Evolutionary conservation across 2,888 invertebrate species (phyloP), one percentile per base, ranked within the genome.

Genomic region (Chironomus tentans): DNA sequence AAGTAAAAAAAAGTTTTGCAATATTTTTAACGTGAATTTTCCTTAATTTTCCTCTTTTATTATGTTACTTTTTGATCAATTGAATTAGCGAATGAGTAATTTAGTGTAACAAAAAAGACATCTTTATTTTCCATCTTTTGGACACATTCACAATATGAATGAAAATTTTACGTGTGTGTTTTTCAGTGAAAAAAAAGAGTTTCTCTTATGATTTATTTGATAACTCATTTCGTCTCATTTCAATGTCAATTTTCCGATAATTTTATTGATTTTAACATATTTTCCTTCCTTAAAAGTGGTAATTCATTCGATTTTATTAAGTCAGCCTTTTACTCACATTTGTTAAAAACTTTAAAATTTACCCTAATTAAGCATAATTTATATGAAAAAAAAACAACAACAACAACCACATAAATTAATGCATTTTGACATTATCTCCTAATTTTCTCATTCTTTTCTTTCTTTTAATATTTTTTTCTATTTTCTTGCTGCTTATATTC

Each of bases 71-170:
- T 71, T 50, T 56, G 13, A 62, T 62, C 72, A 61, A 46, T 62
- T 74, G 6, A 46, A 21, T 68, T 74, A 74, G 74, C 74, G 74
- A 74, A 74, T 74, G 74, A 74, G 68, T 74, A 74, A 65, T 71
- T 56, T 65, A 68, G 74, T 74, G 74, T 62, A 47, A 74, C 65
- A 24, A 68, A 74, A 61, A 62, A 48, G 4, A 48, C 12, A 46
- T 56, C 56, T 15, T 50, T 50, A 18, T 56, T 15, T 15, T 56
- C 18, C 7, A 56, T 47, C 47, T 47, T 70, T 46, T 47, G 10
- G 70, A 70, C 70, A 70, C 56, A 56, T 56, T 21, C 65, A 65
- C 72, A n/a, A 21, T 46, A 38, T 7, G 38, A 61, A 28, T 18
- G 46, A 68, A 38, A 38, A 38, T 18, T 72, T 62, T 12, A 15